These are phyloP conservation scores for Dryococelus australis DNA, from an alignment of 2,888 invertebrate genomes.

Conservation along the genomic window DNA sequence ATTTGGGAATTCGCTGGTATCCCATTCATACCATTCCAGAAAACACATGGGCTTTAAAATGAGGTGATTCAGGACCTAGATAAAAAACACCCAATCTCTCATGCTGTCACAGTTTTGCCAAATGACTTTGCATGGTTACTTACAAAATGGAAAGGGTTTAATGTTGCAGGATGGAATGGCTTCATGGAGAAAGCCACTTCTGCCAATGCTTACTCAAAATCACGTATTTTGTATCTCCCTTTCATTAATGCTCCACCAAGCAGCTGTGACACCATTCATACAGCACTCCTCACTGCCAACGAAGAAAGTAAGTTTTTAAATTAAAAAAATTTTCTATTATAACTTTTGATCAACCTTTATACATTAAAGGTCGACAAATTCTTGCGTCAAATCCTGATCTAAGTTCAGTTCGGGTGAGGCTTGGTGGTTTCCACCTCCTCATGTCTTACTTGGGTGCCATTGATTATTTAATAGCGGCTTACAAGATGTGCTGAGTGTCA, in stretches of 20 bases:
- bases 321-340: background rate
- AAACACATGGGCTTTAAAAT: background rate
- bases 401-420: background rate
- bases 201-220: no score
- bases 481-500: background rate
- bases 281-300: background rate
- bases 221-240: no score
- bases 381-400: background rate
- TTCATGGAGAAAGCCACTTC: no score
- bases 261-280: background rate
- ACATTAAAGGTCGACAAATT: background rate
- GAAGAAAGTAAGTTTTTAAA: background rate
- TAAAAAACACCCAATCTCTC: background rate
- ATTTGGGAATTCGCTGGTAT: background rate
- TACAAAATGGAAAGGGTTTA: background rate
- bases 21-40: background rate
- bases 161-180: no score
- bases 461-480: slow-evolving; percentile 31
- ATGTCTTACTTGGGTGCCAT: slow-evolving; percentile 33
- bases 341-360: background rate
- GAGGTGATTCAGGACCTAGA: background rate
- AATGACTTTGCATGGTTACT: slow-evolving; percentile 11
- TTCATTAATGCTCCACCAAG: no score
- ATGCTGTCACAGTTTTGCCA: background rate
- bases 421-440: slow-evolving; percentile 34